A percentile compares a stretch with the other conserved stretches of the same genome.
These are phyloP conservation scores for Plodia interpunctella DNA, from an alignment of 1,140 invertebrate genomes.

Conservation along the genomic window DNA sequence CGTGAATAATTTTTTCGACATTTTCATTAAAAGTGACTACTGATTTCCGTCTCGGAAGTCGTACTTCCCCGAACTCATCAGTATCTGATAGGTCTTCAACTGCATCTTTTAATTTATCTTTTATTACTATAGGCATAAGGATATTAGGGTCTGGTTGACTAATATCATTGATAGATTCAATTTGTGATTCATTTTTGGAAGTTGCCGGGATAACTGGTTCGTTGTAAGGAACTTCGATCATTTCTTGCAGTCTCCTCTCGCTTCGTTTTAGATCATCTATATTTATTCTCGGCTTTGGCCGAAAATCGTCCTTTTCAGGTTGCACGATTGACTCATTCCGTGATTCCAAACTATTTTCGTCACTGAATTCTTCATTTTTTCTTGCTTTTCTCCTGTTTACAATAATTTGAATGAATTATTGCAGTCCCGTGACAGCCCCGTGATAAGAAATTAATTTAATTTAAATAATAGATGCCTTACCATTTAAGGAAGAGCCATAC, in stretches of 20 bases:
- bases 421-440: conserved; percentile 11
- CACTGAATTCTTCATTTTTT: conserved; percentile 55
- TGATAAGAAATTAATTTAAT: conserved; percentile 21
- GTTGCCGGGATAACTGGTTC: conserved; percentile 26
- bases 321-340: conserved; percentile 30
- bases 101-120: conserved; percentile 63
- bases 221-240: conserved; percentile 39
- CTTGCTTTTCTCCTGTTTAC: conserved; percentile 42
- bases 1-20: conserved; percentile 69
- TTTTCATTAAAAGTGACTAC: conserved; percentile 71
- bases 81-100: conserved; percentile 45
- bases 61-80: conserved; percentile 62
- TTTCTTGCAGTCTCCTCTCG: conserved; percentile 60
- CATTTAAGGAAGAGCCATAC: conserved; percentile 54
- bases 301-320: conserved; percentile 33
- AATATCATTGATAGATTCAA: conserved; percentile 29
- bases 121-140: conserved; percentile 48
- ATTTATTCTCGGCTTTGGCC: conserved; percentile 43
- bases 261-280: conserved; percentile 56
- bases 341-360: conserved; percentile 52
- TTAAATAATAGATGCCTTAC: conserved; percentile 38
- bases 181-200: conserved; percentile 16
- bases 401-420: conserved; percentile 18
- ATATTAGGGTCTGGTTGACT: conserved; percentile 20
- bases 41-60: conserved; percentile 50